Conservation (phyloP, 2,888 invertebrate genomes). For the Patella depressa region DNA sequence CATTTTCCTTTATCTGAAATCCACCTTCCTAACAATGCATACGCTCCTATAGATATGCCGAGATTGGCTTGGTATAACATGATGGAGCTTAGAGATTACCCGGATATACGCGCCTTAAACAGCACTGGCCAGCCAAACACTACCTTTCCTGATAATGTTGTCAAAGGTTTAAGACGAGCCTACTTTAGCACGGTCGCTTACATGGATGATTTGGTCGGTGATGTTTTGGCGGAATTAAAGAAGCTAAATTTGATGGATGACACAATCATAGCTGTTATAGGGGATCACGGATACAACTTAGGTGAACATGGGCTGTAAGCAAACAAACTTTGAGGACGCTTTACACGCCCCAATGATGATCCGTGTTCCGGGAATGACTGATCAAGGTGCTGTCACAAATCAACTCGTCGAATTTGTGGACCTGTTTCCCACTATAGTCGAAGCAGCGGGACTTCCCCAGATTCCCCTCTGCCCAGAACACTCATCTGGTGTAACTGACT, state of each 20-base stretch:
- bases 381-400: slow-evolving; percentile 31
- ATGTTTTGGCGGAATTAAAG: slow-evolving; percentile 38
- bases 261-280: slow-evolving; percentile 42
- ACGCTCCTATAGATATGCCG: slow-evolving; percentile 18
- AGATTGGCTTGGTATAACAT: slow-evolving; percentile 14
- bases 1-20: slow-evolving; percentile 3
- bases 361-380: slow-evolving; percentile 39
- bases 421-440: slow-evolving; percentile 47
- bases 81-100: slow-evolving; percentile 15
- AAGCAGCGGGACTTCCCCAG: slow-evolving; percentile 39
- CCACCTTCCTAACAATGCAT: slow-evolving; percentile 15
- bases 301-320: slow-evolving; percentile 46
- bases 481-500: slow-evolving; percentile 24
- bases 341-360: slow-evolving; percentile 55
- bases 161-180: slow-evolving; percentile 31
- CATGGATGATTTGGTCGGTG: slow-evolving; percentile 42
- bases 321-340: slow-evolving; percentile 51
- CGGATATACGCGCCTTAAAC: slow-evolving; percentile 28
- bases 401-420: slow-evolving; percentile 49
- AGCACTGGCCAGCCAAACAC: slow-evolving; percentile 25
- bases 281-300: slow-evolving; percentile 47
- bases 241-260: slow-evolving; percentile 32
- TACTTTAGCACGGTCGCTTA: slow-evolving; percentile 25
- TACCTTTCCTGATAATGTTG: slow-evolving; percentile 31
- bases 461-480: slow-evolving; percentile 23